Conservation (phyloP, 2,888 invertebrate genomes). For the Beris chalybata region DNA sequence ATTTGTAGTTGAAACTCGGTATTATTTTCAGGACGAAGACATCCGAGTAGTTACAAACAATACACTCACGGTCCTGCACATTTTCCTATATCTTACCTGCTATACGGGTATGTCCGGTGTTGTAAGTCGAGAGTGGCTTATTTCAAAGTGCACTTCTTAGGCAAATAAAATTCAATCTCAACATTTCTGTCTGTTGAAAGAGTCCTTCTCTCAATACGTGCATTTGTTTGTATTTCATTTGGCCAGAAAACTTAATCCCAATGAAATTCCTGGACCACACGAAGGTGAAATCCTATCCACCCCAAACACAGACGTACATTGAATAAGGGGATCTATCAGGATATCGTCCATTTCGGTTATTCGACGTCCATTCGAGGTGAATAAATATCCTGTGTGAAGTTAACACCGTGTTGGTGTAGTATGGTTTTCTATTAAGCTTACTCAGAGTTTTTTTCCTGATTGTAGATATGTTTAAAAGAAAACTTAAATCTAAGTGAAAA, state of each 20-base stretch:
- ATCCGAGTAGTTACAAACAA: no score
- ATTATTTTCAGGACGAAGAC: no score
- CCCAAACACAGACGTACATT: neutral
- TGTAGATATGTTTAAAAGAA: no score
- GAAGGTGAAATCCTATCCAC: constrained; percentile 28
- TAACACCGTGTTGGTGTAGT: constrained; percentile 11
- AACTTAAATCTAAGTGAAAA: no score
- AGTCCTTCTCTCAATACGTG: constrained; percentile 19
- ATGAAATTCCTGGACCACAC: constrained; percentile 28
- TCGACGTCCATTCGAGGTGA: constrained; percentile 8
- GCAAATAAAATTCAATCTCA: constrained; percentile 29
- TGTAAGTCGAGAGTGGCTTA: constrained; percentile 21
- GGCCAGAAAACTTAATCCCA: constrained; percentile 30
- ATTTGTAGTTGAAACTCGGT: no score
- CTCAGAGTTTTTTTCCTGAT: neutral
- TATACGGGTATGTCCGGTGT: constrained; percentile 12
- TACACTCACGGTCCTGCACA: no score
- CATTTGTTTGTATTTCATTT: constrained; percentile 32
- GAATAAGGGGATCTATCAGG: constrained; percentile 6
- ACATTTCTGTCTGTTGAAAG: constrained; percentile 28
- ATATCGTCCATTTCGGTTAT: constrained; percentile 20
- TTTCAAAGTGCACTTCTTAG: constrained; percentile 26
- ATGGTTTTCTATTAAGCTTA: constrained; percentile 18
- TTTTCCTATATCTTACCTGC: no score
- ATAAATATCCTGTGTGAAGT: constrained; percentile 21